These are phyloP conservation scores for Lysiphlebus fabarum DNA, from an alignment of 1,140 invertebrate genomes.

Conservation along the genomic window DNA sequence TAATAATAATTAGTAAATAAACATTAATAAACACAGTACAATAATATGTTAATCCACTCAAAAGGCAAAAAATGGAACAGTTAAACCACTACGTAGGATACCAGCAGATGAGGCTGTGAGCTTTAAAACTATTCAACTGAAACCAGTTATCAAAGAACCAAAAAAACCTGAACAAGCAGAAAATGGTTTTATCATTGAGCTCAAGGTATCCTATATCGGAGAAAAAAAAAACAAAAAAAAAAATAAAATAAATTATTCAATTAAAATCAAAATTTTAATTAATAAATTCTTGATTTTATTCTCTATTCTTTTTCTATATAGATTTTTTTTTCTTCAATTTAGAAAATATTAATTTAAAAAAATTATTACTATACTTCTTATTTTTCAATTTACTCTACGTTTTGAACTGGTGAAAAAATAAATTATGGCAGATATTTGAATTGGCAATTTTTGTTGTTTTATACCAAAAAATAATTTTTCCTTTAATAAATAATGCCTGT, in stretches of 20 bases:
- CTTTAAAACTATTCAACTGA: slow-evolving; percentile 62
- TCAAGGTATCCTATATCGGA: slow-evolving; percentile 45
- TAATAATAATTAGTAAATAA: slow-evolving; percentile 5
- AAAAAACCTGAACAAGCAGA: slow-evolving; percentile 51
- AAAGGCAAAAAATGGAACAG: slow-evolving; percentile 37
- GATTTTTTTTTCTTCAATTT: slow-evolving; percentile 17
- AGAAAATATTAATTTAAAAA: slow-evolving; percentile 21
- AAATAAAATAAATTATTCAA: too few species aligned
- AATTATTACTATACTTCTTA: neutral
- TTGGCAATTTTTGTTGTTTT: too few species aligned
- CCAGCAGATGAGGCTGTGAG: slow-evolving; percentile 58
- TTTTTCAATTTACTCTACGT: too few species aligned
- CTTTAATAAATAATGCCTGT: too few species aligned
- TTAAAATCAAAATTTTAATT: slow-evolving; percentile 15
- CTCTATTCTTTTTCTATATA: slow-evolving; percentile 20
- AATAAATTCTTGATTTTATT: slow-evolving; percentile 11
- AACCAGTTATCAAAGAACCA: slow-evolving; percentile 57
- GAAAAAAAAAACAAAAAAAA: slow-evolving; percentile 20
- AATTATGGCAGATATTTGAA: too few species aligned
- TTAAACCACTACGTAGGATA: slow-evolving; percentile 56
- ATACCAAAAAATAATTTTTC: too few species aligned
- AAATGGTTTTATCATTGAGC: slow-evolving; percentile 40
- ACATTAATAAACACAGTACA: slow-evolving; percentile 2
- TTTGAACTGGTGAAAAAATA: too few species aligned
- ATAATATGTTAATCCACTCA: slow-evolving; percentile 41